Percentiles rank a stretch among this genome's conserved stretches.
phyloP scores from a whole-genome alignment of 2,113 vertebrate genomes.

The Eolophus roseicapilla region DNA sequence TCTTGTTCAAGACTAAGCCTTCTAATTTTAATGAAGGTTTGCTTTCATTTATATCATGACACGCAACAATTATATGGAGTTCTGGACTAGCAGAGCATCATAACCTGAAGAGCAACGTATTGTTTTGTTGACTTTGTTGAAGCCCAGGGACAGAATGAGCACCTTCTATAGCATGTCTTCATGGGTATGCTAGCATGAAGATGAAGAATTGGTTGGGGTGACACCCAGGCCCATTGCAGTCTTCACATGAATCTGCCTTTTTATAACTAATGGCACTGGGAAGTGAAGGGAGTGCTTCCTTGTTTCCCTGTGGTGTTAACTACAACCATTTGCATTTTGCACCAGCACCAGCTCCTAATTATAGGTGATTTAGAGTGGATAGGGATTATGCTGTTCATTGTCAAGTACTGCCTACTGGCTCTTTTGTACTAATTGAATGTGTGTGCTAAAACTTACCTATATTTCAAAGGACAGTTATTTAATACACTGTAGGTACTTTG shows the following conservation, averaged over 20 bases:
- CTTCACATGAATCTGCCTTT: background rate
- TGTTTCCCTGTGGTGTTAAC: slow-evolving; percentile 35
- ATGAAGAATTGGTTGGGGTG: background rate
- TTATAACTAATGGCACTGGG: background rate
- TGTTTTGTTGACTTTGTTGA: background rate
- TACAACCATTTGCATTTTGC: slow-evolving; percentile 28
- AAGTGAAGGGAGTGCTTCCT: background rate
- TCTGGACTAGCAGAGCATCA: background rate
- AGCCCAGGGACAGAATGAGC: background rate
- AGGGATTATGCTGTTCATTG: slow-evolving; percentile 20
- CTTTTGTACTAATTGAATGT: slow-evolving; percentile 28
- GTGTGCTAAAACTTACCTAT: background rate
- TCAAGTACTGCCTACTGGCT: slow-evolving; percentile 5
- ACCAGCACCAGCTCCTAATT: slow-evolving; percentile 40
- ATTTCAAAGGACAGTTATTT: slow-evolving; percentile 12
- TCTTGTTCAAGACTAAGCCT: background rate
- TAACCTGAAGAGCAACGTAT: background rate
- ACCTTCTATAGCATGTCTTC: background rate
- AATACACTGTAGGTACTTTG: background rate
- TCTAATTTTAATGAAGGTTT: background rate
- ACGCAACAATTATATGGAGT: background rate
- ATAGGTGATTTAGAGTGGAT: slow-evolving; percentile 38
- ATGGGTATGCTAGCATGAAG: background rate
- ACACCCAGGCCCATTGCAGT: background rate
- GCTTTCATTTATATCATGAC: background rate